Conservation (phyloP, 64 coral and sea anemone genomes). For the Pachyseris speciosa region DNA sequence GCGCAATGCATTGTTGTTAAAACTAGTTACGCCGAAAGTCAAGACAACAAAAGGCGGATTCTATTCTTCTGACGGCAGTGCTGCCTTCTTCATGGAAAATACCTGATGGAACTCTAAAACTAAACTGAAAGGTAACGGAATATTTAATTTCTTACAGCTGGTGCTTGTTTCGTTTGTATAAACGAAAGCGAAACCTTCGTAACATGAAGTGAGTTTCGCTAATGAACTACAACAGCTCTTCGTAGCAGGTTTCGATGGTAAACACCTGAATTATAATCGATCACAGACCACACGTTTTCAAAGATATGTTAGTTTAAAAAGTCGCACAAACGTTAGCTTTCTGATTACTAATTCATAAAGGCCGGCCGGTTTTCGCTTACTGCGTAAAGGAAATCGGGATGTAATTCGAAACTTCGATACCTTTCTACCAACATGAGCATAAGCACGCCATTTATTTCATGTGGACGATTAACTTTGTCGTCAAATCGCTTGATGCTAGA, state of each 20-base stretch:
- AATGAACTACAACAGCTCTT: not conserved
- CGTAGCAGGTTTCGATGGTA: constrained; percentile 32
- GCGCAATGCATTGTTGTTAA: constrained; percentile 1
- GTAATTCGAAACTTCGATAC: constrained; percentile 1
- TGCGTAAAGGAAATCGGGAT: not conserved
- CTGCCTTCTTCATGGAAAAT: not conserved
- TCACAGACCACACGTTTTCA: not conserved
- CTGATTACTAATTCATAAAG: not conserved
- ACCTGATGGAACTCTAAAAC: not conserved
- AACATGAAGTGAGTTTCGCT: not conserved
- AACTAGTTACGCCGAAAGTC: constrained; percentile 1
- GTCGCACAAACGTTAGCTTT: not conserved
- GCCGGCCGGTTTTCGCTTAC: not conserved
- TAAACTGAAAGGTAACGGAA: not conserved
- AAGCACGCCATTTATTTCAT: not conserved
- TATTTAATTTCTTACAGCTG: not conserved
- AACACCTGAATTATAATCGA: not conserved
- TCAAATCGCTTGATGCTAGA: not conserved
- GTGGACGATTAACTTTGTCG: not conserved
- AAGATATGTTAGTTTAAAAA: not conserved
- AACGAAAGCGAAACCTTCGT: not conserved
- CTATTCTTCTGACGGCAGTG: not conserved
- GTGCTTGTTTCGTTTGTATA: not conserved
- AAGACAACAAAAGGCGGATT: constrained; percentile 4
- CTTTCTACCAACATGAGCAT: not conserved